Evolutionary conservation across 2,888 invertebrate genomes (phyloP).

Genomic region (Cacoxenus indagator): DNA sequence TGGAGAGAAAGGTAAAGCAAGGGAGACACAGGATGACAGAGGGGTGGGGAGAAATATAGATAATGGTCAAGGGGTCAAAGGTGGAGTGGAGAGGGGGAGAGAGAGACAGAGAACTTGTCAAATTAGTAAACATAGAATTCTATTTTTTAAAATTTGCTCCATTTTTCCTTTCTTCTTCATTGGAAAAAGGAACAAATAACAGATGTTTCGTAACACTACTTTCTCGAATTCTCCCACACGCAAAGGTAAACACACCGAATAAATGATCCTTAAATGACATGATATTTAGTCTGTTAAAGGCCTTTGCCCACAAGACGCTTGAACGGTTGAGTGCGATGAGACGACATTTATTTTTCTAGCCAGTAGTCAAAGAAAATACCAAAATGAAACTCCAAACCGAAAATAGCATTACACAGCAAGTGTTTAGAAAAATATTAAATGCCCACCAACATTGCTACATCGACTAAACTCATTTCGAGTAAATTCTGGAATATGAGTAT

Average conservation of each 20-base stretch:
- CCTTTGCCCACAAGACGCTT: neutral
- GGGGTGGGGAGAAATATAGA: no score
- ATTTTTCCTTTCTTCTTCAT: no score
- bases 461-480: neutral
- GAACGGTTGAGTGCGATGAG: conserved; percentile 25
- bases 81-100: no score
- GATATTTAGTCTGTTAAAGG: neutral
- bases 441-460: conserved; percentile 4
- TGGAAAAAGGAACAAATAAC: no score
- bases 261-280: neutral
- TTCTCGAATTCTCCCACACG: no score
- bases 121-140: no score
- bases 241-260: neutral
- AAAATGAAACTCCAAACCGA: neutral
- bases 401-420: conserved; percentile 22
- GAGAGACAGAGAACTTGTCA: no score
- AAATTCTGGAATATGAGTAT: neutral
- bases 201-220: no score
- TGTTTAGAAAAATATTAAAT: conserved; percentile 25
- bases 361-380: conserved; percentile 8
- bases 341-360: conserved; percentile 19
- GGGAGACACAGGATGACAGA: no score
- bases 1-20: no score
- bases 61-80: no score
- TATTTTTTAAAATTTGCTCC: no score